A percentile compares a stretch with the other conserved stretches of the same genome.
Evolutionary conservation across 2,888 invertebrate species (phyloP).

Genomic region (Odontomyia ornata): DNA sequence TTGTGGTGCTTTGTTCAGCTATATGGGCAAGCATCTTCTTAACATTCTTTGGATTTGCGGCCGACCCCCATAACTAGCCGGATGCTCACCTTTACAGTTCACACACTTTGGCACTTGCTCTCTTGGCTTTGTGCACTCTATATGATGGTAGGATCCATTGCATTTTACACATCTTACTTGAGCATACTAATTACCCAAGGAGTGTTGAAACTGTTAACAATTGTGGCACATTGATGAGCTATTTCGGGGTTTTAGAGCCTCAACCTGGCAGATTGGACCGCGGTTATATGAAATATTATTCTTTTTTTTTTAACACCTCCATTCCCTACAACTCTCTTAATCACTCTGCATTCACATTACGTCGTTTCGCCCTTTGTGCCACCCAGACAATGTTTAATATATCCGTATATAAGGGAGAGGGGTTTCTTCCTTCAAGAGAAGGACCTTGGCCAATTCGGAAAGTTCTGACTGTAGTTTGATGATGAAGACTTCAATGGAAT

Average conservation of each 20-base stretch:
- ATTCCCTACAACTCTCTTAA: too few relatives aligned
- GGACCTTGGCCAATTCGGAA: neutral
- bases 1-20: too few relatives aligned
- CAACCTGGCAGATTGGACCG: neutral
- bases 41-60: neutral
- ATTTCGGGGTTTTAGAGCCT: neutral
- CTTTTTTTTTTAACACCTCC: too few relatives aligned
- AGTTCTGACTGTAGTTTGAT: neutral
- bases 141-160: neutral
- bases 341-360: too few relatives aligned
- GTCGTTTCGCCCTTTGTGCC: too few relatives aligned
- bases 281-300: neutral
- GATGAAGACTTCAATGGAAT: constrained; percentile 7
- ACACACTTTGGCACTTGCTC: neutral
- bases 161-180: constrained; percentile 16
- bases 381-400: too few relatives aligned
- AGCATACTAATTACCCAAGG: neutral
- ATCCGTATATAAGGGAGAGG: too few relatives aligned
- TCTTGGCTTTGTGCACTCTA: neutral
- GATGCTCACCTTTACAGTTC: constrained; percentile 1
- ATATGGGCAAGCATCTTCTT: neutral
- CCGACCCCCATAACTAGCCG: too few relatives aligned
- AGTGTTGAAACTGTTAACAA: constrained; percentile 5
- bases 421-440: neutral
- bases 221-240: neutral